These are phyloP conservation scores for Oscarella lobularis DNA, from an alignment of 37 sponge, comb jelly and placozoan species.

Conservation along the genomic window DNA sequence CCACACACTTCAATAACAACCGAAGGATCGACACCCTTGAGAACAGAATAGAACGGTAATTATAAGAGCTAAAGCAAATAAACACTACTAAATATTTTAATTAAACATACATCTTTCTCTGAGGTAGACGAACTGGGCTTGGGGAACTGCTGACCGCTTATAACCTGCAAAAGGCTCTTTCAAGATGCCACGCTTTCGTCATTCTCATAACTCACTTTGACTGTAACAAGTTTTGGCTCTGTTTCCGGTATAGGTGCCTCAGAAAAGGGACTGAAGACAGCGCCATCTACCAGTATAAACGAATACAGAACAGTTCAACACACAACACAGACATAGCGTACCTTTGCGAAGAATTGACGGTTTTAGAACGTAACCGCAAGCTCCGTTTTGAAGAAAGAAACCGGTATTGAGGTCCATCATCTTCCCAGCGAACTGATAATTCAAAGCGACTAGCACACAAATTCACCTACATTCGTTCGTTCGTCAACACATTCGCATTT, in stretches of 20 bases:
- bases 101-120: too few relatives aligned
- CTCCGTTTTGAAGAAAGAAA: conserved; percentile 70
- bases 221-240: background rate
- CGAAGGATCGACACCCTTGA: background rate
- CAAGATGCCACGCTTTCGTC: background rate
- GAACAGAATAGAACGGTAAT: too few relatives aligned
- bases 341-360: conserved; percentile 17
- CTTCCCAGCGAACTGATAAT: conserved; percentile 56
- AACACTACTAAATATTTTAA: too few relatives aligned
- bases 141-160: background rate
- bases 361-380: conserved; percentile 79
- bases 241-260: background rate
- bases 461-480: conserved; percentile 8
- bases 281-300: background rate
- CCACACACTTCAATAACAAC: background rate
- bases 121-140: background rate
- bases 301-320: background rate
- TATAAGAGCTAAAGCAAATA: too few relatives aligned
- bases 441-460: conserved; percentile 48
- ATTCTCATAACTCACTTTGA: background rate
- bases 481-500: conserved; percentile 13
- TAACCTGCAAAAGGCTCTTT: background rate
- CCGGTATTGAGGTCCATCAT: conserved; percentile 69
- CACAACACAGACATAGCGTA: background rate
- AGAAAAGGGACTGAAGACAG: background rate